These are phyloP conservation scores for Podocnemis expansa DNA, from an alignment of 2,113 vertebrate genomes.

Conservation along the genomic window DNA sequence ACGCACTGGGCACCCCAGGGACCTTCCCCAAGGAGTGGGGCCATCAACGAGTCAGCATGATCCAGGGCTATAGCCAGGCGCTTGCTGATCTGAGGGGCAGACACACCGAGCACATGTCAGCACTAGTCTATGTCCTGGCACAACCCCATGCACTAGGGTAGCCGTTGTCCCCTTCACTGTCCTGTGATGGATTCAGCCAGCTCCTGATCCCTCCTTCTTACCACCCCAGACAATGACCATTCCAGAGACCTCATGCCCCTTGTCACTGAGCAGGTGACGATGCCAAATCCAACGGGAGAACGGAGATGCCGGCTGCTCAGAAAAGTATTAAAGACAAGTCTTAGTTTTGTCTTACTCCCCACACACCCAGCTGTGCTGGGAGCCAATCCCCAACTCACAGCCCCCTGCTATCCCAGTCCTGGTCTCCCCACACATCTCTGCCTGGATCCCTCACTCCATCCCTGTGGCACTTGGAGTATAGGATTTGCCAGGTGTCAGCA, in stretches of 20 bases:
- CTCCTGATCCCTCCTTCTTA: not conserved
- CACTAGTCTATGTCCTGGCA: not conserved
- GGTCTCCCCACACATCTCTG: no score
- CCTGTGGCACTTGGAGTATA: no score
- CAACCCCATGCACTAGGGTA: no score
- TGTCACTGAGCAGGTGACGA: not conserved
- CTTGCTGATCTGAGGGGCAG: not conserved
- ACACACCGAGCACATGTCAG: not conserved
- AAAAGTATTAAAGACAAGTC: not conserved
- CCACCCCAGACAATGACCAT: no score
- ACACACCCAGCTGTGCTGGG: not conserved
- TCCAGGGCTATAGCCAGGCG: not conserved
- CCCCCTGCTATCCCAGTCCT: not conserved
- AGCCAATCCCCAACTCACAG: rapidly evolving
- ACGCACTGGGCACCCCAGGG: not conserved
- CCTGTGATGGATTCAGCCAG: no score
- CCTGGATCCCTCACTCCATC: no score
- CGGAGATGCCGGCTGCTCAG: not conserved
- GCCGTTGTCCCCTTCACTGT: no score
- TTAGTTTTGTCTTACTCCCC: not conserved
- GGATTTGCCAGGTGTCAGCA: no score
- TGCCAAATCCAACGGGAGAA: not conserved
- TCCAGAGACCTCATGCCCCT: not conserved
- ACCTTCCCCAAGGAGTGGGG: not conserved
- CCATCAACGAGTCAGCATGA: rapidly evolving